phyloP scores from a whole-genome alignment of 2,888 invertebrate genomes.

The Archips xylosteana region DNA sequence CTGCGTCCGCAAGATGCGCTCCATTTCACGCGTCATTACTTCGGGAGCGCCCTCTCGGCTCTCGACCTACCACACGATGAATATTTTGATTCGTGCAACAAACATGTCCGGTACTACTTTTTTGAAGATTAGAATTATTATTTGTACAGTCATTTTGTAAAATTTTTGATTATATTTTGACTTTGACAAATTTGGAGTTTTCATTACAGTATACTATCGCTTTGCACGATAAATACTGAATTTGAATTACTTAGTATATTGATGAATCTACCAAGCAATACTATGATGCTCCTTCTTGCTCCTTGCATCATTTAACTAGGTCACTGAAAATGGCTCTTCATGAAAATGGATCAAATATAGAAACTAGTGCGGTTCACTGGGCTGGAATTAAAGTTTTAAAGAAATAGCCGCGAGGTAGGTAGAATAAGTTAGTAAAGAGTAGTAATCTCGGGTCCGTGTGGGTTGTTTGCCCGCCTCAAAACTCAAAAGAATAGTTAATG shows the following conservation, averaged over 20 bases:
- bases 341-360: constrained; percentile 26
- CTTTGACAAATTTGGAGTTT: not conserved
- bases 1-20: constrained; percentile 85
- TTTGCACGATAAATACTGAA: not conserved
- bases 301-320: constrained; percentile 15
- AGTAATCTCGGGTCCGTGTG: constrained; percentile 29
- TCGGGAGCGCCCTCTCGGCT: constrained; percentile 77
- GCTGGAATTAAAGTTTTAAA: constrained; percentile 41
- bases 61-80: constrained; percentile 79
- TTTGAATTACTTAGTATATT: not conserved
- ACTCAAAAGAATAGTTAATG: constrained; percentile 34
- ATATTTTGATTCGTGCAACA: constrained; percentile 74
- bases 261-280: not conserved
- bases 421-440: constrained; percentile 35
- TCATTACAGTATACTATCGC: not conserved
- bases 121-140: constrained; percentile 66
- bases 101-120: constrained; percentile 76
- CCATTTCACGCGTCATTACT: constrained; percentile 85
- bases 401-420: constrained; percentile 37
- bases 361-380: constrained; percentile 39
- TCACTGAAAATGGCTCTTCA: constrained; percentile 19
- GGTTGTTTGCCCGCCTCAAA: constrained; percentile 37
- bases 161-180: constrained; percentile 11
- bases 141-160: constrained; percentile 6
- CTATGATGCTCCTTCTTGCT: not conserved